Base-by-base conservation (phyloP, 2,888 invertebrate genomes). In the Zele albiditarsus region DNA sequence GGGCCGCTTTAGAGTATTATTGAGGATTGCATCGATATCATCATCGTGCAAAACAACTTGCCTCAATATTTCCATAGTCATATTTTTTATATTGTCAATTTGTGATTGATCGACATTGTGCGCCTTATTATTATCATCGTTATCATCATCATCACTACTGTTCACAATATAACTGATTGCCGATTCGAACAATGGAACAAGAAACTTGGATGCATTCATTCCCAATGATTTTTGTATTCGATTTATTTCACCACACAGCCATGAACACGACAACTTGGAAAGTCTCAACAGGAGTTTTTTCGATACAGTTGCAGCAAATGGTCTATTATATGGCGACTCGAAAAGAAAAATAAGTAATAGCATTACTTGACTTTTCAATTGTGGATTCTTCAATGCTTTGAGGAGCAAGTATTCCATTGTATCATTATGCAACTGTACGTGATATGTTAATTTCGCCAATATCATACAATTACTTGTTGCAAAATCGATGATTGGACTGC, bases 401-500 rank as follows among this genome's bases (percentile, higher is more conserved):
- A 92, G 90, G 0, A 95, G 85, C 0, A 96, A 89, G 16, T 91
- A 91, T 74, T 91, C 90, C 78, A 95, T 91, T 0, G 94, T 86
- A 67, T 91, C 90, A 1, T 88, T 81, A 46, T 91, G 90, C 1
- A 97, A 85, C 65, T 90, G 91, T 0, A 92, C 91, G 89, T 94
- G 94, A 0, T 92, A 91, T 0, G 94, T 90, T 16, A 97, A 85
- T 84, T 94, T 94, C 0, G 94, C 94, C 0, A 94, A 88, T 31
- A 97, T 93, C 88, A 96, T 93, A 84, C 94, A 95, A 0, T 93
- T 91, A 0, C 95, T 92, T 0, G 96, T 93, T 82, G 93, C 92
- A 87, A 93, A 96, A 88, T 97, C 96, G 0, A 91, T 84, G 0
- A 93, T 90, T 0, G 91, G 86, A 2, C 95, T 95, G 23, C 91